Conservation (phyloP, 2,113 vertebrate genomes). For the Dasyurus viverrinus region DNA sequence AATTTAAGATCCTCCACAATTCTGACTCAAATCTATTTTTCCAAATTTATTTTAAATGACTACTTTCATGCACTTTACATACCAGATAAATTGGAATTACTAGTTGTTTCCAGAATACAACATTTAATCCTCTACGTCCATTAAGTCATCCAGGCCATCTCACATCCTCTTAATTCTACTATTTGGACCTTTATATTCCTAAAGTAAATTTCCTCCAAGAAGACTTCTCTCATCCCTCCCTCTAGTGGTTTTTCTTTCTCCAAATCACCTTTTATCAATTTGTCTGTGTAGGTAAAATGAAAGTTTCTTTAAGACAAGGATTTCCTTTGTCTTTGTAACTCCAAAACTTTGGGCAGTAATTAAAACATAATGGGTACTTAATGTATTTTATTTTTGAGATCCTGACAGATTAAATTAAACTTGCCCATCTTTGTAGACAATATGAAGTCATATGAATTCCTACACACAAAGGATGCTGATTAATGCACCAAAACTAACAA, state of each 20-base stretch:
- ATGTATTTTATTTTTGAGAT: too few relatives aligned
- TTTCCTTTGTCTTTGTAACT: background rate
- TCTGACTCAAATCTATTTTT: background rate
- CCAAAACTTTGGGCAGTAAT: background rate
- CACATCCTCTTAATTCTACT: background rate
- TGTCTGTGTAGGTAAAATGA: background rate
- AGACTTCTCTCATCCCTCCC: background rate
- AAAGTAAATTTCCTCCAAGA: background rate
- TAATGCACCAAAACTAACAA: background rate
- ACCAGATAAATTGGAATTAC: background rate
- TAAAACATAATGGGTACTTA: background rate
- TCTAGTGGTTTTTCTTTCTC: background rate
- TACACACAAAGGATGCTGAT: background rate
- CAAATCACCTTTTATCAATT: background rate
- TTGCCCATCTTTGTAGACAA: background rate
- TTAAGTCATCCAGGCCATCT: background rate
- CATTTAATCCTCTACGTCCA: background rate
- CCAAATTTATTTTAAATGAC: background rate
- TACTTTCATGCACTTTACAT: background rate
- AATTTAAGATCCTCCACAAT: background rate
- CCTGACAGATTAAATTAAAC: background rate
- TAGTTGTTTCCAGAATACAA: background rate
- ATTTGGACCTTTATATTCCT: background rate
- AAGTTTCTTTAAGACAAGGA: background rate
- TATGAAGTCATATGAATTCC: background rate